phyloP scores from a whole-genome alignment of 2,888 invertebrate species.

The Euclidia mi region DNA sequence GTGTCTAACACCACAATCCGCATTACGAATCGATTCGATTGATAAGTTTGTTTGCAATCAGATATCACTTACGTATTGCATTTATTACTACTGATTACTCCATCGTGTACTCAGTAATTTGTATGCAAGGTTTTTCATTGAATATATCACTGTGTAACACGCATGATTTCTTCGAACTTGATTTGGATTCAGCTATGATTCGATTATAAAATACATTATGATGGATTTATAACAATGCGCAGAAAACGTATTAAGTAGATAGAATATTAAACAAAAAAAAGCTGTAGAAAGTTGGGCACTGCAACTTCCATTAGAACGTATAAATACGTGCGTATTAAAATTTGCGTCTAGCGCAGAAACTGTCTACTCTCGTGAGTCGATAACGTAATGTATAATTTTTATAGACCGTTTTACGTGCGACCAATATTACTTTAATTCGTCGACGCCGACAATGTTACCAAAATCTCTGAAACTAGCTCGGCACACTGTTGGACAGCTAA shows the following conservation, averaged over 20 bases:
- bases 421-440: slow-evolving; percentile 54
- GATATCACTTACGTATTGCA: slow-evolving; percentile 53
- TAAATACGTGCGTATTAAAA: slow-evolving; percentile 73
- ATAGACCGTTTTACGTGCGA: slow-evolving; percentile 49
- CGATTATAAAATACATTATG: slow-evolving; percentile 13
- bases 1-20: slow-evolving; percentile 46
- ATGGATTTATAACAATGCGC: slow-evolving; percentile 15
- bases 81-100: slow-evolving; percentile 24
- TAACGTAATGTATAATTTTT: slow-evolving; percentile 63
- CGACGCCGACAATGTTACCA: slow-evolving; percentile 55
- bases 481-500: slow-evolving; percentile 70
- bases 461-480: slow-evolving; percentile 67
- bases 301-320: slow-evolving; percentile 69
- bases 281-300: slow-evolving; percentile 73
- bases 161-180: slow-evolving; percentile 14
- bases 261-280: slow-evolving; percentile 36
- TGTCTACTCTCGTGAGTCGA: slow-evolving; percentile 58
- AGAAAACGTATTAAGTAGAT: slow-evolving; percentile 20
- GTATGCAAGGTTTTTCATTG: slow-evolving; percentile 6
- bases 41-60: slow-evolving; percentile 58
- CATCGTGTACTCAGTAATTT: slow-evolving; percentile 10
- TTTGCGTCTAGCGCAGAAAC: slow-evolving; percentile 62
- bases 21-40: slow-evolving; percentile 52
- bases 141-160: slow-evolving; percentile 11
- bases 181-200: slow-evolving; percentile 5